Evolutionary conservation across 2,797 vertebrate species (phyloP).

Genomic region (Potorous gilbertii): DNA sequence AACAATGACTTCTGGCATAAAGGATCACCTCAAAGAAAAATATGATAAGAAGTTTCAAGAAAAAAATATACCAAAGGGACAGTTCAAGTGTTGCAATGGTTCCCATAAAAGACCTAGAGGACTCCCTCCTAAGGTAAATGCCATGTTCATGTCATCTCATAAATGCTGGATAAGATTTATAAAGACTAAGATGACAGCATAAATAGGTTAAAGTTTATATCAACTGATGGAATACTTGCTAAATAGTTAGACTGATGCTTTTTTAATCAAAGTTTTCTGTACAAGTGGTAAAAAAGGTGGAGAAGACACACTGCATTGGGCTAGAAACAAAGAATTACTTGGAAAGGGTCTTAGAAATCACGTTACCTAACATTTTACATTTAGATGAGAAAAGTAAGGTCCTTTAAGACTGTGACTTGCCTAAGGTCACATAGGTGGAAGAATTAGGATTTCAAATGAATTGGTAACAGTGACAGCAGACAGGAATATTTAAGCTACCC

Average conservation of each 20-base stretch:
- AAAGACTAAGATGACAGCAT: background rate
- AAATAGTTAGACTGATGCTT: background rate
- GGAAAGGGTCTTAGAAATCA: background rate
- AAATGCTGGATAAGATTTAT: background rate
- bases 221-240: background rate
- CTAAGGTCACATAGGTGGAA: background rate
- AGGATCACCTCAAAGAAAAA: background rate
- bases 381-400: background rate
- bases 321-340: background rate
- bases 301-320: background rate
- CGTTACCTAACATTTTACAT: background rate
- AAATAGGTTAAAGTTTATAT: background rate
- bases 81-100: background rate
- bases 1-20: background rate
- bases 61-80: background rate
- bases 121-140: background rate
- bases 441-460: background rate
- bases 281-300: background rate
- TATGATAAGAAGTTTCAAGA: background rate
- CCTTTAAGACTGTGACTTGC: background rate
- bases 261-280: background rate
- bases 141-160: background rate
- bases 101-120: background rate
- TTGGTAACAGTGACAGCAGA: background rate
- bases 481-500: background rate